These are phyloP conservation scores for Drosophila nikananu DNA, from an alignment of 1,140 invertebrate species.

Conservation along the genomic window DNA sequence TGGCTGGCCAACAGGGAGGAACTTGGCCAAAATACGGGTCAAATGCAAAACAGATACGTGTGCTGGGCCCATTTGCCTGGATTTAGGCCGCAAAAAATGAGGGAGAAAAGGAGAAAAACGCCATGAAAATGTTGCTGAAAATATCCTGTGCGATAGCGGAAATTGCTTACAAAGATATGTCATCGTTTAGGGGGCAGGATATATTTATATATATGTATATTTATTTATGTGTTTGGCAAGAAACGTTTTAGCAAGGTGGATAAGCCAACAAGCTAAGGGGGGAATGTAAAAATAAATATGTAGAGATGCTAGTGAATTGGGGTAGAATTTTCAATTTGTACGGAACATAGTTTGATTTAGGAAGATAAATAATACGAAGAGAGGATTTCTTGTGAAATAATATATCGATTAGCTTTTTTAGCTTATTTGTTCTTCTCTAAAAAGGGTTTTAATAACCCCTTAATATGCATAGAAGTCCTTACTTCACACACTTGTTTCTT, in stretches of 20 bases:
- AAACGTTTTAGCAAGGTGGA: constrained; percentile 21
- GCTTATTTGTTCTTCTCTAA: neutral
- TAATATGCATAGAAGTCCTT: neutral
- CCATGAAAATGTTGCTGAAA: constrained; percentile 35
- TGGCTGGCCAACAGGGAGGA: constrained; percentile 15
- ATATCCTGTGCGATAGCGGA: constrained; percentile 51
- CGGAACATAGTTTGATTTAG: neutral
- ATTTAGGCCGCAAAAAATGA: constrained; percentile 1
- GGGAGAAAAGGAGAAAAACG: neutral
- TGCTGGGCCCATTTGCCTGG: neutral
- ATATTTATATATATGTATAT: constrained; percentile 13
- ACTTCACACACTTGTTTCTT: neutral
- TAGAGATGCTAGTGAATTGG: neutral
- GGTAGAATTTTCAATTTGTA: neutral
- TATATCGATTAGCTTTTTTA: neutral
- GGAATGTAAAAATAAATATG: neutral
- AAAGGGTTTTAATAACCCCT: too few relatives aligned
- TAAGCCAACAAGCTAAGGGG: neutral
- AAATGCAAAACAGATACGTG: constrained; percentile 50
- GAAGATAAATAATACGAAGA: neutral
- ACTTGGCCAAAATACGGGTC: constrained; percentile 21
- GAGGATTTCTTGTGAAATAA: neutral
- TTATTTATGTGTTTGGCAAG: neutral
- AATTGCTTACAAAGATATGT: constrained; percentile 40
- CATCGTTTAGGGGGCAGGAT: constrained; percentile 1